Evolutionary conservation across 2,797 vertebrate genomes (phyloP), one percentile per base, ranked within the genome.

Genomic region (Pteronotus mesoamericanus): DNA sequence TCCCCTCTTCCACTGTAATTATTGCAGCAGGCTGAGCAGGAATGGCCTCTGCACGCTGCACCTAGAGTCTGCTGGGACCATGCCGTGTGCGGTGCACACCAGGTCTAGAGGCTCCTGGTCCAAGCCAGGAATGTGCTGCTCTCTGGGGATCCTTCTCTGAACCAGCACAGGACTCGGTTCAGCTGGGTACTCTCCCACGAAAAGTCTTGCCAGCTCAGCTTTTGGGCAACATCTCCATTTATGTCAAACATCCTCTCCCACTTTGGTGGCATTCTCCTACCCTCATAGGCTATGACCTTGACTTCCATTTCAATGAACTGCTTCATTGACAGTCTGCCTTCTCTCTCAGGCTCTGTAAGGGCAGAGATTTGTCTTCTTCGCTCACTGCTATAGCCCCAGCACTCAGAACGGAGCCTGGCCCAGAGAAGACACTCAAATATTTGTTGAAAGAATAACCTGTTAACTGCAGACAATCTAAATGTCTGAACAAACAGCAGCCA

Each of bases 381-480:
- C 26, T 69, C 39, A 53, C 7, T 37, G 39, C 12, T 39, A 2
- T 19, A 34, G n/a, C 16, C 66, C 48, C n/a, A 78, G 86, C 34
- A 32, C 48, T 77, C 44, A 64, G 44, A 34, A 37, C 0, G 51
- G 21, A 78, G n/a, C 39, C 53, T 37, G 26, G 64, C 44, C 18
- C 89, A 37, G 34, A 48, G 57, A 0, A 80, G 57, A 55, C 14
- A 48, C 29, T 68, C 89, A 75, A 59, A 48, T 84, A 86, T 71
- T 93, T 96, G 89, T 69, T 68, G n/a, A 91, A 94, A 86, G 86
- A 95, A 94, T 79, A 69, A 80, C 77, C 74, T 86, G 32, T 87
- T 87, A 86, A 29, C 74, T 86, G 57, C 69, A 94, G 68, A 71
- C 24, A 61, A 94, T 12, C 12, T 78, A 72, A 80, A 88, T 37